Percentiles rank a stretch among this genome's conserved stretches.
phyloP scores from a whole-genome alignment of 2,797 vertebrate genomes.

The Sebastes itinus region DNA sequence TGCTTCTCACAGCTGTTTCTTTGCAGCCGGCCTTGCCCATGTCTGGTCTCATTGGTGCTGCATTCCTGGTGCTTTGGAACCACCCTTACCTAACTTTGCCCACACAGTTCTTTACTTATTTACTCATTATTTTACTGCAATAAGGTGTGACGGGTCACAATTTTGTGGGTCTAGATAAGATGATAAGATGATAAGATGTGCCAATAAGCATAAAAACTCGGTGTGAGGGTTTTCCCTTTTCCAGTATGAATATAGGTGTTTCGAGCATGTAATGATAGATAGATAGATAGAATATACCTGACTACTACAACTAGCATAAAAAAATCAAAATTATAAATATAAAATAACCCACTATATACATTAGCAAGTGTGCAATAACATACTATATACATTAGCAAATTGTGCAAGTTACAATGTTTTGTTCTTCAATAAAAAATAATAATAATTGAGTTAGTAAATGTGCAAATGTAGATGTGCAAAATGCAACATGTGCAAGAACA shows the following conservation, averaged over 20 bases:
- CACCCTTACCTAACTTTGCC: background rate
- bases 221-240: background rate
- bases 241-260: background rate
- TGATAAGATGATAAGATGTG: background rate
- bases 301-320: too few species aligned
- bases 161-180: background rate
- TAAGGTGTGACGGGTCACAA: background rate
- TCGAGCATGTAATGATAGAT: background rate
- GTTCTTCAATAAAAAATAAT: too few species aligned
- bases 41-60: conserved; percentile 21
- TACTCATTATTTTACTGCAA: background rate
- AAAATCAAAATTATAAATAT: too few species aligned
- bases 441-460: too few species aligned
- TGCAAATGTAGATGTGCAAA: too few species aligned
- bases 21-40: conserved; percentile 15
- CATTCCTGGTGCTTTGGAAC: conserved; percentile 15
- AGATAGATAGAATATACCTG: too few species aligned
- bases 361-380: too few species aligned
- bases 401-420: too few species aligned
- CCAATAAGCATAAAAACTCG: background rate
- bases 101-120: background rate
- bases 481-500: too few species aligned
- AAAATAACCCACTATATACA: too few species aligned
- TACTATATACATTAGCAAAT: too few species aligned
- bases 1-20: conserved; percentile 55